These are phyloP conservation scores for Columba janthina DNA, from an alignment of 2,113 vertebrate species.

Conservation along the genomic window DNA sequence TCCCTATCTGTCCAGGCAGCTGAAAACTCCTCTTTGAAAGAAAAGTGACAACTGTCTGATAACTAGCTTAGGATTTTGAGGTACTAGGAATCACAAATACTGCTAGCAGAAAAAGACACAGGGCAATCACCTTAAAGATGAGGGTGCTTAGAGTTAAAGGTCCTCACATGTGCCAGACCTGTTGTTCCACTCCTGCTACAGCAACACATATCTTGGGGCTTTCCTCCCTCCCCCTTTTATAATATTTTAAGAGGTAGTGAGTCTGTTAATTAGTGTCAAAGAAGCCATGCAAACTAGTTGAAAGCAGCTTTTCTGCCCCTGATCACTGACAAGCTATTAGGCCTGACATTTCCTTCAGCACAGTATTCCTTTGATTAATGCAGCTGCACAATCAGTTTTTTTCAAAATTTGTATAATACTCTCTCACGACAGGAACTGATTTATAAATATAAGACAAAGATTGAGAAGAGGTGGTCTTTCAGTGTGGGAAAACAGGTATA, in stretches of 20 bases:
- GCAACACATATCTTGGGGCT: neutral
- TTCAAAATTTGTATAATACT: neutral
- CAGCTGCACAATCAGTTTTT: neutral
- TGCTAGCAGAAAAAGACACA: neutral
- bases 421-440: neutral
- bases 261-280: constrained; percentile 26
- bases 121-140: neutral
- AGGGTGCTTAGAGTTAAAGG: neutral
- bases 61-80: neutral
- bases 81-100: neutral
- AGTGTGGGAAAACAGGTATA: neutral
- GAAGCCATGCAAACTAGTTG: constrained; percentile 27
- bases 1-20: neutral
- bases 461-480: constrained; percentile 7
- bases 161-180: neutral
- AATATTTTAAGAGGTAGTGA: neutral
- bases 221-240: neutral
- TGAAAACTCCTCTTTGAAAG: neutral
- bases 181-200: neutral
- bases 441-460: constrained; percentile 40
- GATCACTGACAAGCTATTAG: constrained; percentile 38
- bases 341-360: constrained; percentile 49
- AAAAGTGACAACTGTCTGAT: neutral
- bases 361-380: constrained; percentile 51
- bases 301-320: constrained; percentile 48